Evolutionary conservation across 2,888 invertebrate species (phyloP), one percentile per base, ranked within the genome.

Genomic region (Ischnus inquisitorius): DNA sequence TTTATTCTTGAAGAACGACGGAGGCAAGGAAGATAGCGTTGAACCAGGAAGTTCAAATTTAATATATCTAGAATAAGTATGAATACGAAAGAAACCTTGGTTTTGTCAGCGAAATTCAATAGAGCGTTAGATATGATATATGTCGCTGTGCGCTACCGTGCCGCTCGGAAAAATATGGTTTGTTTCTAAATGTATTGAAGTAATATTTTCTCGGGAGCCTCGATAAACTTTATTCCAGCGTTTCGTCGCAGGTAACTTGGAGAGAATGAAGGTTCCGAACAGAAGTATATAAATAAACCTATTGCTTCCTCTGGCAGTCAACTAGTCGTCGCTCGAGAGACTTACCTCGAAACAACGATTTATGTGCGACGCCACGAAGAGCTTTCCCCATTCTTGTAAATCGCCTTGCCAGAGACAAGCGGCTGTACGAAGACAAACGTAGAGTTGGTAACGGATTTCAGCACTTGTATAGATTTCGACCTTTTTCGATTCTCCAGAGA

Each of bases 171-270:
- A 12, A 22, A 25, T 25, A 57, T 12, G 22, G 12, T 57, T 1
- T 4, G 25, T 60, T 28, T 28, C 28, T 28, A 5, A 5, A 28
- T 12, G 25, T 28, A 60, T 60, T 60, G 25, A 0, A 60, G 60
- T 25, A 60, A 60, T 28, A 60, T 60, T 14, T 57, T 3, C n/a
- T n/a, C 25, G 60, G 92, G 94, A 92, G 92, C 91, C 91, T 93
- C 88, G 90, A 93, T 90, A 94, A 93, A 94, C 91, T 92, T 25
- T 28, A 22, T 57, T 57, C 14, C 12, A 28, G 25, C 14, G 5
- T 6, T 28, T 14, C 28, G 10, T 60, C 60, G 0, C 28, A 28
- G 60, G 4, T 60, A 28, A 60, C 60, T 60, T 60, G 25, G 60
- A 60, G 25, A 14, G 60, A 60, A 14, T 60, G 60, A 28, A 60